Base-by-base conservation (phyloP, 1,140 invertebrate genomes). In the Atopsyche davidsoni region DNA sequence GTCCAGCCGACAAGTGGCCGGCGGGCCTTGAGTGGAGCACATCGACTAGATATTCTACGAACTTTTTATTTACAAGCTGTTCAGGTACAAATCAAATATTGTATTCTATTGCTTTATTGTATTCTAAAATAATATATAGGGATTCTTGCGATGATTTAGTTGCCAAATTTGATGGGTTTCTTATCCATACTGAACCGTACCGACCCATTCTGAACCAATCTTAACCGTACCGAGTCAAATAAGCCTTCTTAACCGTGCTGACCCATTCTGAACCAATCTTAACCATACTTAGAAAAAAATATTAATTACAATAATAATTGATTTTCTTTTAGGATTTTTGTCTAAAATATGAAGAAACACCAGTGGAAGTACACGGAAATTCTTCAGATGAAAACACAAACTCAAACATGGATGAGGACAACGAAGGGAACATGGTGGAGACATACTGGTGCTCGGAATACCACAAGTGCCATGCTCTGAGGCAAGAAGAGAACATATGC, bases 401-500 rank as follows among this genome's bases (percentile, higher is more conserved):
- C 4, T 44, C 51, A 60, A 65, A 19, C 10, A 11, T 25, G 14
- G 36, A 16, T 43, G 61, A 65, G 13, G 65, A 66, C 32, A 67
- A 74, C 64, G 45, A 58, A 21, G 56, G 48, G 2, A 52, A 49
- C 9, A 59, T 70, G 23, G 59, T 64, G 25, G 87, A 90, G 70
- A 83, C 84, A 2, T 90, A 89, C 65, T 84, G 86, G 79, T 83
- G 83, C 61, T 87, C 85, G 0, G 86, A 89, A 63, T 87, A 87
- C 64, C 84, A 91, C 63, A 92, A 92, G 69, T 88, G 87, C 61
- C 86, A 89, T 59, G 83, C 79, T 10, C 61, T 81, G 7, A 77
- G 76, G 62, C 68, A 75, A 16, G 72, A 70, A 11, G 69, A 80
- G 59, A 72, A 82, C 51, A 69, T 87, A 53, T 74, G 85, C 44